Conservation (phyloP, 2,113 vertebrate species). For the Erinaceus europaeus region DNA sequence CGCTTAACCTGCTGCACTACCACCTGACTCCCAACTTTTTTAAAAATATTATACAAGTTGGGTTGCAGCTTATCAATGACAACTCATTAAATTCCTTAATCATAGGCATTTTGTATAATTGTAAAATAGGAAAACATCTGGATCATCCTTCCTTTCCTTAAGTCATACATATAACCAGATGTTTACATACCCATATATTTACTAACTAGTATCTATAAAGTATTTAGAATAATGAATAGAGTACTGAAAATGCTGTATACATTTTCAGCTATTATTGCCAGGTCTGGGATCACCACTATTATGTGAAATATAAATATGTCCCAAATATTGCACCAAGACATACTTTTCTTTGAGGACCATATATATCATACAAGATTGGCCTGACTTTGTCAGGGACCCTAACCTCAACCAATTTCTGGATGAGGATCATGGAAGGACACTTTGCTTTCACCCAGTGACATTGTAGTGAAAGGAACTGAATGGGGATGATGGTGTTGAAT, state of each 20-base stretch:
- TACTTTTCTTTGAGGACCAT: too few relatives aligned
- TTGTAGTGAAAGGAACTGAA: too few relatives aligned
- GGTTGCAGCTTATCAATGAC: neutral
- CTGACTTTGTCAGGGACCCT: too few relatives aligned
- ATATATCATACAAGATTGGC: too few relatives aligned
- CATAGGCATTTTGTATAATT: too few relatives aligned
- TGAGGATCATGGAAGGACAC: too few relatives aligned
- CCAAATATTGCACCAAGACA: too few relatives aligned
- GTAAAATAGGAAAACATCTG: slow-evolving; percentile 11
- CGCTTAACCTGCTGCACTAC: too few relatives aligned
- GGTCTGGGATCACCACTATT: neutral
- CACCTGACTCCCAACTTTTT: too few relatives aligned
- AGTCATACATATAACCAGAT: neutral
- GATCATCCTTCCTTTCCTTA: neutral
- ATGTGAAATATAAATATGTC: neutral
- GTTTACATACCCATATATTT: neutral
- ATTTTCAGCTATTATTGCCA: neutral
- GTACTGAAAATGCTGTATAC: neutral
- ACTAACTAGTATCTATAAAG: neutral
- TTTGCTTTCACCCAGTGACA: too few relatives aligned
- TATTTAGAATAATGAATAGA: neutral
- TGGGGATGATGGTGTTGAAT: too few relatives aligned
- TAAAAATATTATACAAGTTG: neutral
- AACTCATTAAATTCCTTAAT: neutral
- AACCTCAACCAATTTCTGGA: too few relatives aligned